Percentiles rank a stretch among this genome's conserved stretches.
Conservation (phyloP, 2,888 invertebrate genomes). For the Apoderus coryli region DNA sequence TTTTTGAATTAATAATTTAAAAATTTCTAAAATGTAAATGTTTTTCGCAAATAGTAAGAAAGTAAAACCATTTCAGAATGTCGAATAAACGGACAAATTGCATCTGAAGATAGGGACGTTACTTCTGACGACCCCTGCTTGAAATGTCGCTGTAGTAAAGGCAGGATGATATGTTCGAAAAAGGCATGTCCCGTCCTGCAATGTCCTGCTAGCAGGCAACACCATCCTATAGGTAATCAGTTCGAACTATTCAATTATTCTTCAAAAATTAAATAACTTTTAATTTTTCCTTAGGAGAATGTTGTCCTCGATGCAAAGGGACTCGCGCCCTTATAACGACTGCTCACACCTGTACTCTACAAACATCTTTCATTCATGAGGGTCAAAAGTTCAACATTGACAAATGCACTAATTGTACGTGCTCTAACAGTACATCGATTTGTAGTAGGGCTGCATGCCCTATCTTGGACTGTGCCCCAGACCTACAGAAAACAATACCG, state of each 20-base stretch:
- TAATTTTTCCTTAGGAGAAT: constrained; percentile 47
- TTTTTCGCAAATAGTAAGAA: too few relatives aligned
- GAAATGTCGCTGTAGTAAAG: constrained; percentile 62
- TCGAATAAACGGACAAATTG: constrained; percentile 64
- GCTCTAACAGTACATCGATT: constrained; percentile 63
- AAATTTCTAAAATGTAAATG: too few relatives aligned
- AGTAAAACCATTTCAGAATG: constrained; percentile 32
- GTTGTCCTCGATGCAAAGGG: constrained; percentile 45
- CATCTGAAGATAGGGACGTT: constrained; percentile 60
- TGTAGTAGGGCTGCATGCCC: constrained; percentile 76
- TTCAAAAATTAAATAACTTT: too few relatives aligned
- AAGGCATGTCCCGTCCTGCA: constrained; percentile 81
- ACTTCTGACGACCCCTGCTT: constrained; percentile 76
- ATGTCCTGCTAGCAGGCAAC: constrained; percentile 56
- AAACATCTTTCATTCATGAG: constrained; percentile 21
- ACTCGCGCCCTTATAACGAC: constrained; percentile 35
- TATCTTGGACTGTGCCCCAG: constrained; percentile 72
- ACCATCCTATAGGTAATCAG: constrained; percentile 41
- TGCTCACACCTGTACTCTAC: constrained; percentile 37
- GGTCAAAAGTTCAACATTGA: constrained; percentile 32
- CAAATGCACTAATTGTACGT: constrained; percentile 74
- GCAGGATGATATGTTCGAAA: constrained; percentile 61
- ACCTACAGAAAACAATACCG: constrained; percentile 47
- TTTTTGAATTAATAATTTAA: too few relatives aligned
- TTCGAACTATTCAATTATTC: too few relatives aligned